phyloP scores from a whole-genome alignment of 2,113 vertebrate genomes.

The Geothlypis trichas region DNA sequence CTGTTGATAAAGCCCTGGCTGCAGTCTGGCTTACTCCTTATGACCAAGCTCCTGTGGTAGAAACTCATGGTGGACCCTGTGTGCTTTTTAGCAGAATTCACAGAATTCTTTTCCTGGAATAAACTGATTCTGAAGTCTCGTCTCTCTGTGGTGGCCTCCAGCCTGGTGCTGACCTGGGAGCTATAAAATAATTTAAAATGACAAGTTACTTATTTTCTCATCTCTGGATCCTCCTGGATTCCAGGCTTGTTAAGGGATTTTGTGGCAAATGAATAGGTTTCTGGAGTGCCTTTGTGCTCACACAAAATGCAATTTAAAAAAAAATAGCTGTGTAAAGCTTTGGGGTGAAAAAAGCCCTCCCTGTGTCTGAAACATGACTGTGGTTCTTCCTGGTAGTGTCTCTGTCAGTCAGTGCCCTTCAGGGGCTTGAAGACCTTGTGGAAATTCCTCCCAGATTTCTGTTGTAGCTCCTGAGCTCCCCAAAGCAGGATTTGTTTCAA shows the following conservation, averaged over 20 bases:
- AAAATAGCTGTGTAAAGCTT: not conserved
- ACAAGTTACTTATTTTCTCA: not conserved
- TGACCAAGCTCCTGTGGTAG: not conserved
- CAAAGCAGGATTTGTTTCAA: not conserved
- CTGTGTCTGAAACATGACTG: rapidly evolving
- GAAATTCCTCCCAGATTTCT: not conserved
- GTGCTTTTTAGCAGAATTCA: not conserved
- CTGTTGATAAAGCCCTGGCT: not conserved
- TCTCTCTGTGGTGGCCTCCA: not conserved
- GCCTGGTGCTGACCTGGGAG: not conserved
- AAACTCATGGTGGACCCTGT: not conserved
- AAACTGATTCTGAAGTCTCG: not conserved
- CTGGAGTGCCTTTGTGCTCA: not conserved
- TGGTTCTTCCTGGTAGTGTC: not conserved
- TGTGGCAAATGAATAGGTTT: not conserved
- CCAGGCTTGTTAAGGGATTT: not conserved
- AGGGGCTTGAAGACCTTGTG: not conserved
- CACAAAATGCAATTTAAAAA: not conserved
- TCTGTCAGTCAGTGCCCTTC: not conserved
- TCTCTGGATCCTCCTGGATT: not conserved
- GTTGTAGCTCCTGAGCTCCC: not conserved
- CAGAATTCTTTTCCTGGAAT: not conserved
- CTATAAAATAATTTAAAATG: not conserved
- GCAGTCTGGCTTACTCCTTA: not conserved
- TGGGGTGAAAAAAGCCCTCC: rapidly evolving